Conservation (phyloP, 2,113 vertebrate species). For the Stigmatopora argus region DNA sequence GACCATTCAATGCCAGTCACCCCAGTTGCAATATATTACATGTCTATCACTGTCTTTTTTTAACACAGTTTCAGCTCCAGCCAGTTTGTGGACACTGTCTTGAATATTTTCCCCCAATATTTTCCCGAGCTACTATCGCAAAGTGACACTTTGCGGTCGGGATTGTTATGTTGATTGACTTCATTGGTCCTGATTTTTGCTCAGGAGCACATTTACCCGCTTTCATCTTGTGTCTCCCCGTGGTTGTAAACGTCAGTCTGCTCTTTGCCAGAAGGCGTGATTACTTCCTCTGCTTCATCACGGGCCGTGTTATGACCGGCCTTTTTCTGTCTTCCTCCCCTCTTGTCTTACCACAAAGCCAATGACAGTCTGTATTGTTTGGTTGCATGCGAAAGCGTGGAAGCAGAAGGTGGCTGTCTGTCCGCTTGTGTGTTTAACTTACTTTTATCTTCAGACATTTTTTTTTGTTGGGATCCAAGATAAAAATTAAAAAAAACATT, state of each 20-base stretch:
- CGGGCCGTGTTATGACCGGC: slow-evolving; percentile 51
- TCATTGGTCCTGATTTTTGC: slow-evolving; percentile 11
- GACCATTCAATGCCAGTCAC: too few species aligned
- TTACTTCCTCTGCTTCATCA: slow-evolving; percentile 50
- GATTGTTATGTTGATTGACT: slow-evolving; percentile 1
- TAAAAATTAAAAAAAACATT: too few species aligned
- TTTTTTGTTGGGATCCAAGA: too few species aligned
- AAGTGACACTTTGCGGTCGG: not conserved
- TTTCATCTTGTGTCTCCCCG: slow-evolving; percentile 32
- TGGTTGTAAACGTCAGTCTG: slow-evolving; percentile 52
- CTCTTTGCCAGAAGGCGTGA: slow-evolving; percentile 57
- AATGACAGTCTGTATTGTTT: slow-evolving; percentile 36
- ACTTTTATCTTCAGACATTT: too few species aligned
- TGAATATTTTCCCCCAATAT: not conserved
- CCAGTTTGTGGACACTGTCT: not conserved
- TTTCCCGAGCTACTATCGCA: not conserved
- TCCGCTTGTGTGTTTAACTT: slow-evolving; percentile 16
- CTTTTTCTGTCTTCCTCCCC: slow-evolving; percentile 36
- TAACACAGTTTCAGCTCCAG: not conserved
- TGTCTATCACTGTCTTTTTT: too few species aligned
- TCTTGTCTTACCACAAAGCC: slow-evolving; percentile 32
- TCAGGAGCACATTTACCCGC: slow-evolving; percentile 24
- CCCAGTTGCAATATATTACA: too few species aligned
- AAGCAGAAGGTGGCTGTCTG: slow-evolving; percentile 28
- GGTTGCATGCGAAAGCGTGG: slow-evolving; percentile 59